Conservation (phyloP, 1,140 invertebrate genomes). For the Oreohelix idahoensis region DNA sequence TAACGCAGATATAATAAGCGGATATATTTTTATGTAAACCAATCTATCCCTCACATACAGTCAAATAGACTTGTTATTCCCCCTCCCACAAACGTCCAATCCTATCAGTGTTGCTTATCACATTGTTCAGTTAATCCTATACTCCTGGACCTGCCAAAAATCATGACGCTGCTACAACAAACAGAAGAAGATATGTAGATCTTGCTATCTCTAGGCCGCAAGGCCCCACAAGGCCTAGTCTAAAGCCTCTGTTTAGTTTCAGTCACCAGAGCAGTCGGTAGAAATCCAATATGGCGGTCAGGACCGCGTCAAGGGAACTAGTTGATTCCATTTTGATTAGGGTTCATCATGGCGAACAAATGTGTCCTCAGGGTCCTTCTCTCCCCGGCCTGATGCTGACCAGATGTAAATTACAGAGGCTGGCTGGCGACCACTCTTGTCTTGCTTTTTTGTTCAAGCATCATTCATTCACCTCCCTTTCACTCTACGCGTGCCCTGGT, state of each 20-base stretch:
- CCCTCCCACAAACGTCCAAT: no score
- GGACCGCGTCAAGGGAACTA: not conserved
- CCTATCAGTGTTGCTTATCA: no score
- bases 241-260: not conserved
- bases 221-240: not conserved
- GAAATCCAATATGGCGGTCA: constrained; percentile 7
- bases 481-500: not conserved
- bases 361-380: not conserved
- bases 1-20: no score
- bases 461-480: not conserved
- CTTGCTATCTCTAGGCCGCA: not conserved
- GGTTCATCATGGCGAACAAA: not conserved
- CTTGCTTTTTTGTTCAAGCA: not conserved
- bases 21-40: no score
- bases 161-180: no score
- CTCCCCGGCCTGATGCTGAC: not conserved
- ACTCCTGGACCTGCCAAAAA: no score
- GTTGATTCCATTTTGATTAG: constrained; percentile 28
- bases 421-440: not conserved
- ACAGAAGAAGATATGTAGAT: not conserved
- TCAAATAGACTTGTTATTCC: no score
- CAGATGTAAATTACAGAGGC: not conserved
- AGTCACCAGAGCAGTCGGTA: not conserved
- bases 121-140: no score
- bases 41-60: no score